phyloP scores from a whole-genome alignment of 37 sponge, comb jelly and placozoan species.

The Hexactinellida sp. region DNA sequence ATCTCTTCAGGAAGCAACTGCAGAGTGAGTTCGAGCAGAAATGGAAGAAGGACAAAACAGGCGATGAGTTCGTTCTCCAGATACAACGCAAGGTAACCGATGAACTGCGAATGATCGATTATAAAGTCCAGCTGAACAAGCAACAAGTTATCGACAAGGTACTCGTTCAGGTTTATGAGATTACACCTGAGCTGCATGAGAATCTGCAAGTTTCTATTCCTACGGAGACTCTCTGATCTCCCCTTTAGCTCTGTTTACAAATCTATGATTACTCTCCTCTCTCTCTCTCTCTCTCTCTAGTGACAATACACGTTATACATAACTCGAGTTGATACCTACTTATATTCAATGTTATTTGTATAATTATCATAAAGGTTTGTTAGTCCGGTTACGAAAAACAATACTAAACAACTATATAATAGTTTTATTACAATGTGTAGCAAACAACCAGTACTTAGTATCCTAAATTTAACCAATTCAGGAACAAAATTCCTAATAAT shows the following conservation, averaged over 20 bases:
- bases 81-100: background rate
- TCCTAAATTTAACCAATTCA: too few species aligned
- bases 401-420: too few species aligned
- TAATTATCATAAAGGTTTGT: too few species aligned
- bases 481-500: too few species aligned
- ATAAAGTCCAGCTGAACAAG: background rate
- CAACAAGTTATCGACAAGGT: conserved; percentile 1
- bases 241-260: conserved; percentile 29
- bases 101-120: background rate
- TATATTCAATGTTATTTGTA: too few species aligned
- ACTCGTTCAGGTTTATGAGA: background rate
- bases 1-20: background rate
- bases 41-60: conserved; percentile 11
- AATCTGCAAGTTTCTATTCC: background rate
- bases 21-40: background rate
- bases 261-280: conserved; percentile 23
- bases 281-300: background rate
- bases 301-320: too few species aligned
- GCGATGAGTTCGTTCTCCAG: background rate
- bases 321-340: too few species aligned
- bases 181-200: background rate
- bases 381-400: too few species aligned
- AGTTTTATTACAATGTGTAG: too few species aligned
- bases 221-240: conserved; percentile 25
- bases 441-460: too few species aligned